Base-by-base conservation (phyloP, 1,140 invertebrate genomes). In the Reticulitermes speratus region DNA sequence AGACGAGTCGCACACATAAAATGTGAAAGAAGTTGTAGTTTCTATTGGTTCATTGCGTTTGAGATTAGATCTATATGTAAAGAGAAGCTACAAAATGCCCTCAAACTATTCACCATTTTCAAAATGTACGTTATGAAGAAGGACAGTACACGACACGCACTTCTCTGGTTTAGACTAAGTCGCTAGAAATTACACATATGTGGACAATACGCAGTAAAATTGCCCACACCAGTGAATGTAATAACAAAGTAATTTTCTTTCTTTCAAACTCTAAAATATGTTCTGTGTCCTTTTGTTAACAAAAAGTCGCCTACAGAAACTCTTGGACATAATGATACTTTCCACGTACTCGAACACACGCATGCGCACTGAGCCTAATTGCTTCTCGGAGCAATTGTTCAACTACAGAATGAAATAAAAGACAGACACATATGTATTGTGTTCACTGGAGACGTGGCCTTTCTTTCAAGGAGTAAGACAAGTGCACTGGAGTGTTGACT, bases 161-260 rank as follows among this genome's bases (percentile, higher is more conserved):
- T 75, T 75, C 19, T 65, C 12, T 7, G 59, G 59, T 65, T 65
- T 30, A 75, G 65, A 75, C 25, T 8, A 75, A 30, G 25, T 30
- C n/a, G n/a, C 3, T 30, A 30, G 25, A 75, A 75, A 75, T 75
- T 75, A 75, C 65, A 75, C 65, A 75, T 75, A 75, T 75, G 65
- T 75, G 65, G 65, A 8, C 65, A 5, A 30, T 30, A 75, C 21
- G 25, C 21, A 65, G 59, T n/a, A 65, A 65, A 65, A 25, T 23
- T 21, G 21, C n/a, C 65, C 8, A 25, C 25, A 25, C 65, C 65
- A 75, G 25, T 14, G 25, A 75, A 30, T 30, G 25, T 75, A 75
- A 75, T 75, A 75, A 30, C 65, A 75, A 75, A 75, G 65, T 75
- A 75, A 75, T 75, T 75, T 75, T 75, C 65, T 30, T 75, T 75